A percentile compares a stretch with the other conserved stretches of the same genome.
Conservation (phyloP, 2,113 vertebrate genomes). For the Miniopterus natalensis region DNA sequence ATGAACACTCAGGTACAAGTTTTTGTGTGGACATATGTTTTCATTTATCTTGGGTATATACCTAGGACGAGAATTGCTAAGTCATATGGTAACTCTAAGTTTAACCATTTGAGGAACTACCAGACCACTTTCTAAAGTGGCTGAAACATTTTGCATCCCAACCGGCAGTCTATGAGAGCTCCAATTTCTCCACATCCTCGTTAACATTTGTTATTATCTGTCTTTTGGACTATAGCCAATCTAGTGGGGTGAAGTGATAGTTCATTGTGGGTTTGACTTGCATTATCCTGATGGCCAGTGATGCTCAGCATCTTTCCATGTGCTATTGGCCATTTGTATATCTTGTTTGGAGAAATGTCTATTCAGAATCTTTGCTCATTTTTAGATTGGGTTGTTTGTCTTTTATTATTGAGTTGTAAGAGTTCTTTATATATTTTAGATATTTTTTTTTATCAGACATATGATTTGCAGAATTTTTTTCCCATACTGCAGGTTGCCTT, state of each 20-base stretch:
- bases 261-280: conserved; percentile 16
- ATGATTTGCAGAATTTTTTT: background rate
- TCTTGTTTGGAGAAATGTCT: conserved; percentile 45
- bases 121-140: background rate
- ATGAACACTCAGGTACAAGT: background rate
- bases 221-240: background rate
- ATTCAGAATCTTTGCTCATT: background rate
- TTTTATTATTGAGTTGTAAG: conserved; percentile 39
- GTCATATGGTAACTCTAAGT: background rate
- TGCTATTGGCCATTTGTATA: background rate
- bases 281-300: background rate
- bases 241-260: background rate
- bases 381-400: background rate
- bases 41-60: conserved; percentile 1
- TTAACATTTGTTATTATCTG: background rate
- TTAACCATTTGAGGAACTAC: background rate
- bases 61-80: background rate
- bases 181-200: conserved; percentile 14
- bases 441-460: background rate
- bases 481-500: background rate
- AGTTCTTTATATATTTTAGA: background rate
- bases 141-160: conserved; percentile 23
- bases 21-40: conserved; percentile 21
- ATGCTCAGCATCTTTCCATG: background rate
- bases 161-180: background rate